Evolutionary conservation across 2,797 vertebrate genomes (phyloP).

Genomic region (Danio choprae): DNA sequence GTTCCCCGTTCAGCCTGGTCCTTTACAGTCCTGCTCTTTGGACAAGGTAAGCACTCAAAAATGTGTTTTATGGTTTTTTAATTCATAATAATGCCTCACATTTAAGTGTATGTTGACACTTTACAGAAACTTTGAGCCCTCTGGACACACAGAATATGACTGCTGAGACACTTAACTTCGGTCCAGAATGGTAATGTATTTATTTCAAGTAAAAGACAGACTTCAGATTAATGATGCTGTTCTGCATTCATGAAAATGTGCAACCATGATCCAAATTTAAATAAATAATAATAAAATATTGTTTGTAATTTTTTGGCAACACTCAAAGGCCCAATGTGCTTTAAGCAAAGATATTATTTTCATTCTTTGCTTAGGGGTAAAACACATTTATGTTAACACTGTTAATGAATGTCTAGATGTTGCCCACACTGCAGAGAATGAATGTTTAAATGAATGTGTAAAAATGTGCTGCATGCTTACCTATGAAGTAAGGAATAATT

Average conservation of each 20-base stretch:
- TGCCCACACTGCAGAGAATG: too few relatives aligned
- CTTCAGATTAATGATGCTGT: neutral
- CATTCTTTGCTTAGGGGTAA: too few relatives aligned
- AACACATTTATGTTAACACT: too few relatives aligned
- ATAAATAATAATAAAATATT: neutral
- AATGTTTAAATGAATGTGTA: too few relatives aligned
- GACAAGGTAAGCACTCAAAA: constrained; percentile 76
- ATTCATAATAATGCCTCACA: neutral
- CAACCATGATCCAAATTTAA: neutral
- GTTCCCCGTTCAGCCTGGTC: constrained; percentile 75
- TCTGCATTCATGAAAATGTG: neutral
- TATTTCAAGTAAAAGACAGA: neutral
- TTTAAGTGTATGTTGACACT: neutral
- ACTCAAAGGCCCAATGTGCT: too few relatives aligned
- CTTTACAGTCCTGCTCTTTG: constrained; percentile 75
- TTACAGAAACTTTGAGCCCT: constrained; percentile 77
- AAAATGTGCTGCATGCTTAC: too few relatives aligned
- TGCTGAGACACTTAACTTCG: constrained; percentile 95
- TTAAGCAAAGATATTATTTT: too few relatives aligned
- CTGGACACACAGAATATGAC: constrained; percentile 87
- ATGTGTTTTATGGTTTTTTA: too few relatives aligned
- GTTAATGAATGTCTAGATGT: too few relatives aligned
- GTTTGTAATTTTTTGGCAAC: too few relatives aligned
- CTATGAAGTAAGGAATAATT: too few relatives aligned
- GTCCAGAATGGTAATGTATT: constrained; percentile 88